Evolutionary conservation across 92 coral and sea anemone species (phyloP).

Genomic region (Epizoanthus stellaris): DNA sequence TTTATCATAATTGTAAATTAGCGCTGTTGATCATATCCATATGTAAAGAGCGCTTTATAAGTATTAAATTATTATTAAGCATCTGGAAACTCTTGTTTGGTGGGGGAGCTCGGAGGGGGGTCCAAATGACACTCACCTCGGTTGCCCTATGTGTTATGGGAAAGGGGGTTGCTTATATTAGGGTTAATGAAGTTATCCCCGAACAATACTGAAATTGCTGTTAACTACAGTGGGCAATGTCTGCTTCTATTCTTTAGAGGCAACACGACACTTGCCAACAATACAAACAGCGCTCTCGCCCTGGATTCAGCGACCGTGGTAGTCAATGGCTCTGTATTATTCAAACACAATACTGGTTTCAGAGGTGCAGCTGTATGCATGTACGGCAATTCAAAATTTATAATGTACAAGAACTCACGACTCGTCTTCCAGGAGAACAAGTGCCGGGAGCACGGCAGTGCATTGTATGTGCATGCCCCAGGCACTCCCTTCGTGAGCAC

Average conservation of each 20-base stretch:
- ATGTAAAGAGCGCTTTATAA: too few relatives aligned
- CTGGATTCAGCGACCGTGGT: conserved; percentile 70
- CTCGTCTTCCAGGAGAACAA: conserved; percentile 67
- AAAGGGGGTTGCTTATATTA: too few relatives aligned
- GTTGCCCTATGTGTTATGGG: too few relatives aligned
- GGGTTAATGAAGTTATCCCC: too few relatives aligned
- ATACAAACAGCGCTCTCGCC: conserved; percentile 75
- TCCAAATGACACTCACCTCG: too few relatives aligned
- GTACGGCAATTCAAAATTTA: conserved; percentile 75
- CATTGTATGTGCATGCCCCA: conserved; percentile 77
- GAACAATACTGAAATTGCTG: too few relatives aligned
- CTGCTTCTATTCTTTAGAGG: conserved; percentile 60
- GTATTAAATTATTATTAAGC: too few relatives aligned
- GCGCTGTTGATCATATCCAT: too few relatives aligned
- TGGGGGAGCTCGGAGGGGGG: neutral
- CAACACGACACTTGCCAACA: conserved; percentile 46
- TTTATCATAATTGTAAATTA: too few relatives aligned
- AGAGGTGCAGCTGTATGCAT: conserved; percentile 90
- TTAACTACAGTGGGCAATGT: too few relatives aligned
- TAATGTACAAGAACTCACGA: conserved; percentile 54
- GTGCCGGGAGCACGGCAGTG: conserved; percentile 81
- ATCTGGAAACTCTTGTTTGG: neutral
- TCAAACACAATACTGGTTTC: conserved; percentile 71
- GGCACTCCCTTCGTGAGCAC: conserved; percentile 80
- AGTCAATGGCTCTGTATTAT: conserved; percentile 54